Evolutionary conservation across 1,140 invertebrate species (phyloP).

Genomic region (Brachionus manjavacas): DNA sequence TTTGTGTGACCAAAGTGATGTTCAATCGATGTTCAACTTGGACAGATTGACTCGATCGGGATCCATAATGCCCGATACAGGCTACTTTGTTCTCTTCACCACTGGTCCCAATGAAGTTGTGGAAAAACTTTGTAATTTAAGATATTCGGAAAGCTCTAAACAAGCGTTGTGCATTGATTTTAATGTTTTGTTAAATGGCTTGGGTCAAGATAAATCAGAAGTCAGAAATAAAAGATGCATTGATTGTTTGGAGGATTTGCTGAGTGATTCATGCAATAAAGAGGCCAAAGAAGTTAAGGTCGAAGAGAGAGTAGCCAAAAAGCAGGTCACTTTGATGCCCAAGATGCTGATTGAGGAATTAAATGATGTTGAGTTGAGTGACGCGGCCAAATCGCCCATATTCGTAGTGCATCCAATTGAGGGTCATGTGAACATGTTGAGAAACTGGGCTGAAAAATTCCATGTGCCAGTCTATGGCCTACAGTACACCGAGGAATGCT

Average conservation of each 20-base stretch:
- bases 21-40: constrained; percentile 2
- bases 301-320: neutral
- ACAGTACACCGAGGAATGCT: neutral
- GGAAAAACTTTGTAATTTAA: neutral
- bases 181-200: neutral
- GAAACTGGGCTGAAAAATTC: neutral
- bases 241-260: neutral
- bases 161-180: constrained; percentile 17
- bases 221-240: neutral
- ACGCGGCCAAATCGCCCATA: neutral
- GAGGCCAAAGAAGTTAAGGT: neutral
- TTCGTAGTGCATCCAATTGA: constrained; percentile 21
- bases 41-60: neutral
- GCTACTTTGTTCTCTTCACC: constrained; percentile 12
- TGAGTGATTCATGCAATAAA: neutral
- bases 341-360: neutral
- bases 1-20: neutral
- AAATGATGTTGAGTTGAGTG: neutral
- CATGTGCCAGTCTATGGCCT: neutral
- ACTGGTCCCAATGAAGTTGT: neutral
- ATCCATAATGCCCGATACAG: neutral
- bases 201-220: neutral
- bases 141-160: neutral
- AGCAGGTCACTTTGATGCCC: neutral
- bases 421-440: neutral